These are phyloP conservation scores for Microplitis mediator DNA, from an alignment of 1,140 invertebrate species.

Conservation along the genomic window DNA sequence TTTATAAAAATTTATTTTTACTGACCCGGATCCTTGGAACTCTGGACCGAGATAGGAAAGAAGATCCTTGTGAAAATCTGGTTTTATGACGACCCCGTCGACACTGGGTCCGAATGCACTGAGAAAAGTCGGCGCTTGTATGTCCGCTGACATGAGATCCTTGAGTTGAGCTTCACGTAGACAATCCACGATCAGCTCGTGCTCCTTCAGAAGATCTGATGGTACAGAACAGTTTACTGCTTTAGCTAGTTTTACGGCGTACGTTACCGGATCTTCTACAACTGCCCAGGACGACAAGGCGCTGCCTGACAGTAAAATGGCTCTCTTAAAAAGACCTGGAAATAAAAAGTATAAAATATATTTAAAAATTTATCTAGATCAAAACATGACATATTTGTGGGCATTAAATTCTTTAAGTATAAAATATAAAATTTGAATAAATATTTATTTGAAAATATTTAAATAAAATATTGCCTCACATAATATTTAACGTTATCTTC, in stretches of 20 bases:
- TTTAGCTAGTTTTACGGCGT: constrained; percentile 82
- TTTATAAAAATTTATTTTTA: constrained; percentile 12
- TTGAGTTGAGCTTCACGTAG: constrained; percentile 77
- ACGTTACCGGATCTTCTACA: constrained; percentile 86
- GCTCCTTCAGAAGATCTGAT: constrained; percentile 76
- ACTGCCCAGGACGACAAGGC: constrained; percentile 93
- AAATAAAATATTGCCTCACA: too few relatives aligned
- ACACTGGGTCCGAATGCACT: constrained; percentile 85
- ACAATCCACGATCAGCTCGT: constrained; percentile 82
- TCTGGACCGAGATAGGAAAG: constrained; percentile 73
- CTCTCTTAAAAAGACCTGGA: constrained; percentile 85
- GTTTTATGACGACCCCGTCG: constrained; percentile 84
- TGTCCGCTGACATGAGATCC: constrained; percentile 78
- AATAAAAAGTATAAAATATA: constrained; percentile 13
- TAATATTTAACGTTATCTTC: too few relatives aligned
- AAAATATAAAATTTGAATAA: too few relatives aligned
- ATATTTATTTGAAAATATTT: too few relatives aligned
- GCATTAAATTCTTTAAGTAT: too few relatives aligned
- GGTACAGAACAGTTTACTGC: constrained; percentile 86
- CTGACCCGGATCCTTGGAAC: constrained; percentile 69
- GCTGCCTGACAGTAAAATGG: constrained; percentile 89
- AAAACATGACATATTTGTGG: too few relatives aligned
- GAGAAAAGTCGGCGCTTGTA: constrained; percentile 81
- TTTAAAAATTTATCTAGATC: too few relatives aligned
- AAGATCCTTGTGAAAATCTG: constrained; percentile 77